Conservation (phyloP, 2,888 invertebrate genomes). For the Phoenoteleia sp. region DNA sequence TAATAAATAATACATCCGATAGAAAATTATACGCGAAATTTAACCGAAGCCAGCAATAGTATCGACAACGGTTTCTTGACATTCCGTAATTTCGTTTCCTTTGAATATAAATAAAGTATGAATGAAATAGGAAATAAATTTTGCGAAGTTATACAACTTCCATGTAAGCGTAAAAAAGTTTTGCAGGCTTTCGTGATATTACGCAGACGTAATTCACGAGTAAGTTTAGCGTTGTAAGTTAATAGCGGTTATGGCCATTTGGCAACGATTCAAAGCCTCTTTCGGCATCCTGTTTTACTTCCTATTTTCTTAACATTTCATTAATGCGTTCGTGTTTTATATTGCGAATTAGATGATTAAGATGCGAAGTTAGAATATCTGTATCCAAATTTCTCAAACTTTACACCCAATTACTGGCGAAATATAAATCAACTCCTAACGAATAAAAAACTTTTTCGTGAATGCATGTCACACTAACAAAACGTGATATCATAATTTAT, state of each 20-base stretch:
- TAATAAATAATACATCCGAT: no score
- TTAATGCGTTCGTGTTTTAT: constrained; percentile 9
- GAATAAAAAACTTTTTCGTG: not conserved
- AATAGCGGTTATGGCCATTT: constrained; percentile 19
- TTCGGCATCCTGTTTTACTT: constrained; percentile 11
- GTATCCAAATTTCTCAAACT: not conserved
- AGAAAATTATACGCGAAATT: not conserved
- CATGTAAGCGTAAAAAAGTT: constrained; percentile 10
- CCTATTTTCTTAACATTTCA: constrained; percentile 26
- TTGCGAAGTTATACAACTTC: constrained; percentile 2
- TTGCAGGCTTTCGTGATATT: constrained; percentile 12
- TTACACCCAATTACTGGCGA: not conserved
- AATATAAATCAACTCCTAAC: not conserved
- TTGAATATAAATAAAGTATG: not conserved
- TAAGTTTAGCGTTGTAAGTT: not conserved
- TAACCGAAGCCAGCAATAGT: not conserved
- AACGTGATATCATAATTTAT: not conserved
- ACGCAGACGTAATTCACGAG: not conserved
- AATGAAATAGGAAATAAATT: constrained; percentile 8
- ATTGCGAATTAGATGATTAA: constrained; percentile 5
- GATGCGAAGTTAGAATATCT: not conserved
- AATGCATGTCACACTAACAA: not conserved
- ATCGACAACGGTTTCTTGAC: not conserved
- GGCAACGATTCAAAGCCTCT: constrained; percentile 16
- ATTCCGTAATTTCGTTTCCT: not conserved